phyloP scores from a whole-genome alignment of 2,797 vertebrate genomes.

The Hyperoplus lanceolatus region DNA sequence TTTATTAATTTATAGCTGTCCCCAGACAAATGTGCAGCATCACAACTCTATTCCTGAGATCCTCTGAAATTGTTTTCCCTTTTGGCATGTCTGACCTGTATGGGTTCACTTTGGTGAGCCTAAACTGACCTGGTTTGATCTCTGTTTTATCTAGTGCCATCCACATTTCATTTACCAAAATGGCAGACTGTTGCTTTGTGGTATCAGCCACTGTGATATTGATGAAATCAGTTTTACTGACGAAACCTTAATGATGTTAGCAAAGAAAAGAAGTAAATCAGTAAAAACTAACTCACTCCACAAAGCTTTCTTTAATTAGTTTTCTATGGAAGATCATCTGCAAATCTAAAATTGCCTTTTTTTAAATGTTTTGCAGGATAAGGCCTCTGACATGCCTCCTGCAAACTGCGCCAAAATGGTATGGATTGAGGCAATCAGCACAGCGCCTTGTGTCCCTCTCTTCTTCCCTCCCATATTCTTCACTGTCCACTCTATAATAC shows the following conservation, averaged over 20 bases:
- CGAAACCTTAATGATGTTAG: background rate
- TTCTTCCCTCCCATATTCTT: constrained; percentile 55
- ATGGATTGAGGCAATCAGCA: constrained; percentile 60
- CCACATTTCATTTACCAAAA: no score
- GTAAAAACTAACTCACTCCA: background rate
- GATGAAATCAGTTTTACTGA: background rate
- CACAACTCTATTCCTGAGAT: no score
- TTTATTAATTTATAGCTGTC: no score
- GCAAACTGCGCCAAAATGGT: constrained; percentile 47
- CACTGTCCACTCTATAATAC: constrained; percentile 65
- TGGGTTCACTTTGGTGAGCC: no score
- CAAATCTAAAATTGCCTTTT: constrained; percentile 16
- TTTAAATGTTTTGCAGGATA: constrained; percentile 3
- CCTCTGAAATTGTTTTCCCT: no score
- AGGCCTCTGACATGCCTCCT: constrained; percentile 23
- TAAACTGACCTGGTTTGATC: no score
- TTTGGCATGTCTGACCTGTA: no score
- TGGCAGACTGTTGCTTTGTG: background rate
- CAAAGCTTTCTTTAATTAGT: constrained; percentile 23
- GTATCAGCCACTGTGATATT: background rate
- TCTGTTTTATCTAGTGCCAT: no score
- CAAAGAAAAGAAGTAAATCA: no score
- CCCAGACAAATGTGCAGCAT: no score
- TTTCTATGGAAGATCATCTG: constrained; percentile 21
- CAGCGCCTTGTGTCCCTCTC: constrained; percentile 36